Percentiles rank a stretch among this genome's conserved stretches.
phyloP scores from a whole-genome alignment of 2,888 invertebrate genomes.

The Metalampra italica region DNA sequence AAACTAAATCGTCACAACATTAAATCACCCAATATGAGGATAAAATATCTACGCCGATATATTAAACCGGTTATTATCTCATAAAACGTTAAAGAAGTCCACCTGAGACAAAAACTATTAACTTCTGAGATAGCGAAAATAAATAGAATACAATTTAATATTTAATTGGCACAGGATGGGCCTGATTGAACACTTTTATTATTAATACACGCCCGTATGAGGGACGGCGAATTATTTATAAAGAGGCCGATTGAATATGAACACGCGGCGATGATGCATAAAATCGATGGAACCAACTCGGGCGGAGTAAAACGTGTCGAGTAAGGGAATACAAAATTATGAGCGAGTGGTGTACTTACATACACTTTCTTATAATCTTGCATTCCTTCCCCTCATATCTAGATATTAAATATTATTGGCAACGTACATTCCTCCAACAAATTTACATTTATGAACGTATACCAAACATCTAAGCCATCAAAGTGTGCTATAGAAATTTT shows the following conservation, averaged over 20 bases:
- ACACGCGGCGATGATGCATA: slow-evolving; percentile 46
- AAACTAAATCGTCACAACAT: too few relatives aligned
- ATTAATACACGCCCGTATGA: slow-evolving; percentile 57
- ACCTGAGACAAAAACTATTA: slow-evolving; percentile 10
- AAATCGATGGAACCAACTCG: slow-evolving; percentile 42
- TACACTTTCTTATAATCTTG: too few relatives aligned
- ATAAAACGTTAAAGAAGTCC: slow-evolving; percentile 5
- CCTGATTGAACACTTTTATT: slow-evolving; percentile 57
- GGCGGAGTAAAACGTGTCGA: background rate
- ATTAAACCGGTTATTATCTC: background rate
- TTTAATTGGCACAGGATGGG: slow-evolving; percentile 40
- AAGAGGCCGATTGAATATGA: slow-evolving; percentile 53
- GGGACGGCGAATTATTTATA: slow-evolving; percentile 57
- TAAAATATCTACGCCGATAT: background rate
- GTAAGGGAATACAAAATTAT: slow-evolving; percentile 1
- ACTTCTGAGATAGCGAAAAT: slow-evolving; percentile 21
- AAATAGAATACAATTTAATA: slow-evolving; percentile 37
- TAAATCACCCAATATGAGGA: too few relatives aligned
- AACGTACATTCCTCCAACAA: slow-evolving; percentile 12
- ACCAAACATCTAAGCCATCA: background rate
- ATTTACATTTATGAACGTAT: slow-evolving; percentile 7
- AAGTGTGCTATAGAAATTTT: slow-evolving; percentile 17
- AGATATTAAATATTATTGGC: slow-evolving; percentile 6
- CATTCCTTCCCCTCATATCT: too few relatives aligned
- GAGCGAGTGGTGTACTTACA: slow-evolving; percentile 7